phyloP scores from a whole-genome alignment of 2,888 invertebrate species.

The Drosophila falleni region DNA sequence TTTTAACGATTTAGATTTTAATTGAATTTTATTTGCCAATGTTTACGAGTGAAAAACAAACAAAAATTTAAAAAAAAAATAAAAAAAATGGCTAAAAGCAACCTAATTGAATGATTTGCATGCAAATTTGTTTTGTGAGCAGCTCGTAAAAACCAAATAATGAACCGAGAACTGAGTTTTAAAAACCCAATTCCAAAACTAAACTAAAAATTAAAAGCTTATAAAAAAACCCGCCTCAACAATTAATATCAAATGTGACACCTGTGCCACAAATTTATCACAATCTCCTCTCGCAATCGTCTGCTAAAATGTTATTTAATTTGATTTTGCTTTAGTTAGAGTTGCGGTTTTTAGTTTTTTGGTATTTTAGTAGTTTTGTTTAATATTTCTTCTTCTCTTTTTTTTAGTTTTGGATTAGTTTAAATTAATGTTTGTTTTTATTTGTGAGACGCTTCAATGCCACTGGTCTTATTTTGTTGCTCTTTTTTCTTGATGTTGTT shows the following conservation, averaged over 20 bases:
- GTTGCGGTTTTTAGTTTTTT: constrained; percentile 33
- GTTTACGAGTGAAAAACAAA: constrained; percentile 17
- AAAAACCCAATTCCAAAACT: not conserved
- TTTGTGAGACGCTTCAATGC: constrained; percentile 68
- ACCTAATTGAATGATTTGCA: constrained; percentile 75
- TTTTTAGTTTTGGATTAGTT: constrained; percentile 34
- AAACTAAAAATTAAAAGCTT: constrained; percentile 1
- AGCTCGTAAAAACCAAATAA: constrained; percentile 33
- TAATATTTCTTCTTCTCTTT: not conserved
- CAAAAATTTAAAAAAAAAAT: constrained; percentile 20
- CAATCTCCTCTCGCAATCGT: constrained; percentile 36
- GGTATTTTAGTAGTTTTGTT: constrained; percentile 40
- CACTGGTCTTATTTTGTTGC: constrained; percentile 65
- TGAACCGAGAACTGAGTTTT: not conserved
- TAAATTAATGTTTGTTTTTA: constrained; percentile 62
- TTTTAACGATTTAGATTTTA: constrained; percentile 39
- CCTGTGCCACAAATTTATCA: constrained; percentile 46
- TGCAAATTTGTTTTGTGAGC: constrained; percentile 60
- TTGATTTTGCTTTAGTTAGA: constrained; percentile 45
- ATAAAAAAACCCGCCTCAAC: constrained; percentile 23
- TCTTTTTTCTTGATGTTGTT: constrained; percentile 23
- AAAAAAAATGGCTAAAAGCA: constrained; percentile 49
- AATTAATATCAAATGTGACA: constrained; percentile 59
- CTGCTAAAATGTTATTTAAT: constrained; percentile 53
- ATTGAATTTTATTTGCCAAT: constrained; percentile 62